phyloP scores from a whole-genome alignment of 2,797 vertebrate species.

The Ceyx erithaca region DNA sequence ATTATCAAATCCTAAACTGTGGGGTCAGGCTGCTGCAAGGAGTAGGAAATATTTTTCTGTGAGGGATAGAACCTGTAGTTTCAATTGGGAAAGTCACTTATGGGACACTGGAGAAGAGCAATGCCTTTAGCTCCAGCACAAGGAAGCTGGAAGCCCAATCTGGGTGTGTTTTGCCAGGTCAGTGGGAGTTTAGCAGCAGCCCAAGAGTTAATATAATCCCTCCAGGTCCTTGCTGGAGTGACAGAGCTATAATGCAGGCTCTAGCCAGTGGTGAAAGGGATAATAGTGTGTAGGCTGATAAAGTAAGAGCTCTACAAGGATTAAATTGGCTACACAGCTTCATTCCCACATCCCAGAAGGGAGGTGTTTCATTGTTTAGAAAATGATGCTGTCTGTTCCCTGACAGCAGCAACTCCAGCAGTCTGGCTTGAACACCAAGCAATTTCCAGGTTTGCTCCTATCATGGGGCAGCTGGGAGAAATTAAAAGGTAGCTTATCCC shows the following conservation, averaged over 20 bases:
- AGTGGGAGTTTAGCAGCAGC: neutral
- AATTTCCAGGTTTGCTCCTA: neutral
- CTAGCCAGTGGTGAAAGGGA: neutral
- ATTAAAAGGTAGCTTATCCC: neutral
- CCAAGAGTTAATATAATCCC: neutral
- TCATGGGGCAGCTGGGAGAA: neutral
- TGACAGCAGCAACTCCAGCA: neutral
- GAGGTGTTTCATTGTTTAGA: neutral
- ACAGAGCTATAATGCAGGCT: neutral
- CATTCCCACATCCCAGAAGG: neutral
- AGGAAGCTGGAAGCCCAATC: neutral
- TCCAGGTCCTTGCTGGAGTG: neutral
- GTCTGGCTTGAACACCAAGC: neutral
- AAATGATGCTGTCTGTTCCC: neutral
- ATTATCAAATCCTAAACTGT: neutral
- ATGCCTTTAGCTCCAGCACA: neutral
- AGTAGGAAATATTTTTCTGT: neutral
- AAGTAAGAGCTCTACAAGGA: slow-evolving; percentile 3
- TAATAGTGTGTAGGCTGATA: neutral
- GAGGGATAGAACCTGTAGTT: neutral
- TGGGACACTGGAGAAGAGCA: neutral
- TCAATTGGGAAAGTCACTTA: rapidly evolving
- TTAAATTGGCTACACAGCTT: neutral
- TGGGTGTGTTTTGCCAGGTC: neutral
- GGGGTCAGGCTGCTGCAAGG: neutral